Evolutionary conservation across 2,888 invertebrate genomes (phyloP).

Genomic region (Polyommatus iphigenia): DNA sequence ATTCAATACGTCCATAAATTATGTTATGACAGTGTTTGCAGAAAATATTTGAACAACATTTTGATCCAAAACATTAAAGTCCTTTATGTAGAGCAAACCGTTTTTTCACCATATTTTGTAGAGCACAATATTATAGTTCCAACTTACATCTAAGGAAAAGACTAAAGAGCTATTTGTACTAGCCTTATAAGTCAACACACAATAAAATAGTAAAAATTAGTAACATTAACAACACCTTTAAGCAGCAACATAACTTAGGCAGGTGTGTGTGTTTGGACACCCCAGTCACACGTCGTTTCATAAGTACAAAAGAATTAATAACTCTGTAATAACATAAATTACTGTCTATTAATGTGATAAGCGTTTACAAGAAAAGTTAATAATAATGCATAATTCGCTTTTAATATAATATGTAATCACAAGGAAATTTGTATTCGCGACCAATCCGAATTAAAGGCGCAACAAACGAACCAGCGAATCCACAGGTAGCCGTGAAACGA

Average conservation of each 20-base stretch:
- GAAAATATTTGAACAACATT: neutral
- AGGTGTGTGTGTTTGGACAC: slow-evolving; percentile 22
- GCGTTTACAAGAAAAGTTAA: neutral
- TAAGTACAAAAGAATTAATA: slow-evolving; percentile 18
- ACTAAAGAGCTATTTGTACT: neutral
- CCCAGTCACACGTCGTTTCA: slow-evolving; percentile 1
- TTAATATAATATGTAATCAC: neutral
- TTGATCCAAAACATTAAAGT: neutral
- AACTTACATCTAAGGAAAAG: neutral
- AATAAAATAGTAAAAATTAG: neutral
- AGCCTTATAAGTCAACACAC: neutral
- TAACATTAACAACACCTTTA: neutral
- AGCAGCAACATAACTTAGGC: neutral
- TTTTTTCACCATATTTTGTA: neutral
- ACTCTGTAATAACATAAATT: neutral
- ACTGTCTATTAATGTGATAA: slow-evolving; percentile 1
- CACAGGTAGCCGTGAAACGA: slow-evolving; percentile 20
- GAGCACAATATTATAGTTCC: neutral
- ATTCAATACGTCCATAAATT: too few relatives aligned
- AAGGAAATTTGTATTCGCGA: neutral
- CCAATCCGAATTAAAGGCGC: neutral
- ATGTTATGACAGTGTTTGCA: neutral
- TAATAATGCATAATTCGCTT: neutral
- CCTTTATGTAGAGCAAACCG: neutral
- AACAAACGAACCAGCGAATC: slow-evolving; percentile 8